Evolutionary conservation across 2,888 invertebrate genomes (phyloP).

Genomic region (Eugnorisma glareosa): DNA sequence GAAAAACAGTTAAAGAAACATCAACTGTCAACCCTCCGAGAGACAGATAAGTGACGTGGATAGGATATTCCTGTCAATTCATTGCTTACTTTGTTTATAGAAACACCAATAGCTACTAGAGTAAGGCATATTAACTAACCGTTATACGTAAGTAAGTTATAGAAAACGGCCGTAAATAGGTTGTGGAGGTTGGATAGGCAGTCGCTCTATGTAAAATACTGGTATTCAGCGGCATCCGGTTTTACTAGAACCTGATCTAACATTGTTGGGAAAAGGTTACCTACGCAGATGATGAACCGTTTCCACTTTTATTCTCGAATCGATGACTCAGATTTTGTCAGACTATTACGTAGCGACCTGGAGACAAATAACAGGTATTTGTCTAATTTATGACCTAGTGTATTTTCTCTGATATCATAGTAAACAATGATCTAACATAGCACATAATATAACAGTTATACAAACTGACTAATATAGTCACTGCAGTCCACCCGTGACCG

Average conservation of each 20-base stretch:
- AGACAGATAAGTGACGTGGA: too few relatives aligned
- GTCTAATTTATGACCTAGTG: neutral
- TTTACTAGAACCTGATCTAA: neutral
- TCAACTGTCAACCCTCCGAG: too few relatives aligned
- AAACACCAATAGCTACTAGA: too few relatives aligned
- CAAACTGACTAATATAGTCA: constrained; percentile 4
- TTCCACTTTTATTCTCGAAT: neutral
- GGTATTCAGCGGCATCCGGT: neutral
- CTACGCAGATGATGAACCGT: neutral
- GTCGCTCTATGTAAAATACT: neutral
- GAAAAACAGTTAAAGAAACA: too few relatives aligned
- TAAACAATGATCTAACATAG: constrained; percentile 19
- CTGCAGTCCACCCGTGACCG: constrained; percentile 27
- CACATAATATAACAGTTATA: neutral
- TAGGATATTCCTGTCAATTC: too few relatives aligned
- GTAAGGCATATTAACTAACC: too few relatives aligned
- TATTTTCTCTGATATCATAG: constrained; percentile 9
- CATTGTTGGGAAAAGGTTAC: neutral
- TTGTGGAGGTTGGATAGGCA: too few relatives aligned
- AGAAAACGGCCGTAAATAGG: too few relatives aligned
- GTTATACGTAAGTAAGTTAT: too few relatives aligned
- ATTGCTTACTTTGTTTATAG: too few relatives aligned
- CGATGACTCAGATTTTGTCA: neutral
- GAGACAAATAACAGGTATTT: too few relatives aligned
- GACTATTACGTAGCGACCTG: neutral